A percentile compares a stretch with the other conserved stretches of the same genome.
phyloP scores from a whole-genome alignment of 1,140 invertebrate genomes.

The Metaphire vulgaris region DNA sequence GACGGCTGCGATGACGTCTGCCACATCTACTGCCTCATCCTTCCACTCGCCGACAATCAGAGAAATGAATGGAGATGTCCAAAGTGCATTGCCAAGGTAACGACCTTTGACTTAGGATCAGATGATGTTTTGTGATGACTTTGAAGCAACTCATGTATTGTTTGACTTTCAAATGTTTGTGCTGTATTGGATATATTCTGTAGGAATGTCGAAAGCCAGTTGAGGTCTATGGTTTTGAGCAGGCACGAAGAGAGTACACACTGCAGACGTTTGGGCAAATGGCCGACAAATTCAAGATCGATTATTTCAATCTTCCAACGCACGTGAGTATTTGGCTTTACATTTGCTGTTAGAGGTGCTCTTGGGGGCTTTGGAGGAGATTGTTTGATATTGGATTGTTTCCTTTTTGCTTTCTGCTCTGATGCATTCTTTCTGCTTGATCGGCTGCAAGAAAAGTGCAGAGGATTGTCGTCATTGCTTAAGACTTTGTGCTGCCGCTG shows the following conservation, averaged over 20 bases:
- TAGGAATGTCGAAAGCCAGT: constrained; percentile 67
- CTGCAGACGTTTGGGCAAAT: constrained; percentile 97
- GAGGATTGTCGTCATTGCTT: too few species aligned
- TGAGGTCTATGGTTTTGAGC: constrained; percentile 96
- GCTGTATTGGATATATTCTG: neutral
- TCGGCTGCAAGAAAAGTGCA: too few species aligned
- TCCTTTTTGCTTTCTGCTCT: too few species aligned
- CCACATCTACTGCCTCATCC: constrained; percentile 92
- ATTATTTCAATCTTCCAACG: constrained; percentile 95
- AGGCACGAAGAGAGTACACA: constrained; percentile 86
- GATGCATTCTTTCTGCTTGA: too few species aligned
- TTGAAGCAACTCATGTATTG: too few species aligned
- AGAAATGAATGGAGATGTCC: constrained; percentile 62
- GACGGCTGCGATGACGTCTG: constrained; percentile 96
- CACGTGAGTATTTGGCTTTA: constrained; percentile 77
- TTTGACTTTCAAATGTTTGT: too few species aligned
- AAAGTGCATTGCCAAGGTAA: constrained; percentile 72
- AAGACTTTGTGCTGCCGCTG: too few species aligned
- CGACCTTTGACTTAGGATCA: neutral
- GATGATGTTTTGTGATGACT: neutral
- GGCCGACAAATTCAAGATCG: constrained; percentile 96
- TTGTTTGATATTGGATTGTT: neutral
- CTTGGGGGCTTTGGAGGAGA: neutral
- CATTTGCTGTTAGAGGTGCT: too few species aligned
- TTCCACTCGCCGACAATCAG: constrained; percentile 84